Evolutionary conservation across 2,797 vertebrate species (phyloP).

Genomic region (Capromys pilorides): DNA sequence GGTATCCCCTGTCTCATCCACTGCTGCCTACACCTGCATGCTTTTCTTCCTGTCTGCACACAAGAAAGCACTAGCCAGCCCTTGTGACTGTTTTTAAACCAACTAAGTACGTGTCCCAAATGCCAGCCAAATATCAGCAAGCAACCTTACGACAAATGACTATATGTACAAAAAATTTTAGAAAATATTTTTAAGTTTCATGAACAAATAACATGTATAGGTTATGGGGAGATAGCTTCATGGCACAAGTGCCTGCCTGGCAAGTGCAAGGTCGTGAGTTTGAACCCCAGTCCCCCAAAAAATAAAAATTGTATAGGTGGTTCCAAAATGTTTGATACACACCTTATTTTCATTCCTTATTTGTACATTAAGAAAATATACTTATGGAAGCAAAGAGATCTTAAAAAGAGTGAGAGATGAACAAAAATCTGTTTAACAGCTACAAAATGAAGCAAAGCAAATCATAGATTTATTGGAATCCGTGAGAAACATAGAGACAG

Average conservation of each 20-base stretch:
- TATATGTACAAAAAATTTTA: background rate
- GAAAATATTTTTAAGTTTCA: background rate
- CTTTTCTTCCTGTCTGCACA: fast-evolving
- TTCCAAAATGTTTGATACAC: background rate
- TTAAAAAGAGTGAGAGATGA: too few relatives aligned
- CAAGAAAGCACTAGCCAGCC: fast-evolving
- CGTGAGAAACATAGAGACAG: too few relatives aligned
- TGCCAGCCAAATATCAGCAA: background rate
- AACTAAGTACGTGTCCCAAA: background rate
- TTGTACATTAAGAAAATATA: slow-evolving; percentile 44
- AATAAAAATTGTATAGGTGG: background rate
- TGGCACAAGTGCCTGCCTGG: too few relatives aligned
- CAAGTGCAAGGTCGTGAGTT: too few relatives aligned
- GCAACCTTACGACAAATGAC: background rate
- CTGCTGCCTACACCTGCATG: fast-evolving
- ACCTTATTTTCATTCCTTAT: background rate
- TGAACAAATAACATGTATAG: slow-evolving; percentile 20
- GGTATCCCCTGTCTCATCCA: fast-evolving
- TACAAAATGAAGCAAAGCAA: too few relatives aligned
- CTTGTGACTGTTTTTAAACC: background rate
- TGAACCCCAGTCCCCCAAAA: too few relatives aligned
- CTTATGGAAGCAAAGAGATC: too few relatives aligned
- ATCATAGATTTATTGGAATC: too few relatives aligned
- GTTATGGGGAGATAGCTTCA: background rate
- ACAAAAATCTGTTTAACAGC: too few relatives aligned